phyloP scores from a whole-genome alignment of 2,797 vertebrate species.

The Momotus momota region DNA sequence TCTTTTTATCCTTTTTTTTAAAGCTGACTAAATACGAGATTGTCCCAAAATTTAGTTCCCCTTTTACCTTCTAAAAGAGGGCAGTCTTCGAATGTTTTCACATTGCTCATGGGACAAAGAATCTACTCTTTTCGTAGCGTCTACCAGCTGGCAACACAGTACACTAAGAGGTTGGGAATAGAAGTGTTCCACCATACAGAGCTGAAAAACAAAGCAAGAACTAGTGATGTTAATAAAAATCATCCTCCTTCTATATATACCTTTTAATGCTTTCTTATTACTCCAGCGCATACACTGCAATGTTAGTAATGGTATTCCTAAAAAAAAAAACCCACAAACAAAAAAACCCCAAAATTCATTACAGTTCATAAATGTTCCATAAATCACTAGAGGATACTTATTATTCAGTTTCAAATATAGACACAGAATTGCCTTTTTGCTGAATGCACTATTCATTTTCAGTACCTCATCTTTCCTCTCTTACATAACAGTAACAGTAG shows the following conservation, averaged over 20 bases:
- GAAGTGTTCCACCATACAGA: conserved; percentile 94
- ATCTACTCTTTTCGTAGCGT: conserved; percentile 76
- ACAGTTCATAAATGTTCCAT: neutral
- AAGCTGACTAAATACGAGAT: neutral
- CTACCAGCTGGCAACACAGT: conserved; percentile 87
- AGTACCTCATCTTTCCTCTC: neutral
- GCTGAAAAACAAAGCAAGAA: conserved; percentile 79
- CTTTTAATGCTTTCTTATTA: neutral
- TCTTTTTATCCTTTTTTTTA: neutral
- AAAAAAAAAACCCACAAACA: neutral
- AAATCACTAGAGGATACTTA: neutral
- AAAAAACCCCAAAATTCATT: neutral
- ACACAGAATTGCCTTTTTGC: neutral
- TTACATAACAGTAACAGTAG: neutral
- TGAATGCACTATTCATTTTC: neutral
- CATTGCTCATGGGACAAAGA: conserved; percentile 84
- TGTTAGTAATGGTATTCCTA: neutral
- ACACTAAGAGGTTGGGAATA: conserved; percentile 90
- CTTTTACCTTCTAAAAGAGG: conserved; percentile 92
- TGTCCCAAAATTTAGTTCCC: neutral
- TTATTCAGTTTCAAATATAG: neutral
- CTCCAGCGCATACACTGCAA: neutral
- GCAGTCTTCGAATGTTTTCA: conserved; percentile 89
- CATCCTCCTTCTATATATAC: neutral
- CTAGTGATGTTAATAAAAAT: neutral